Evolutionary conservation across 1,140 invertebrate genomes (phyloP), one percentile per base, ranked within the genome.

Genomic region (Pachyrhynchus sulphureomaculatus): DNA sequence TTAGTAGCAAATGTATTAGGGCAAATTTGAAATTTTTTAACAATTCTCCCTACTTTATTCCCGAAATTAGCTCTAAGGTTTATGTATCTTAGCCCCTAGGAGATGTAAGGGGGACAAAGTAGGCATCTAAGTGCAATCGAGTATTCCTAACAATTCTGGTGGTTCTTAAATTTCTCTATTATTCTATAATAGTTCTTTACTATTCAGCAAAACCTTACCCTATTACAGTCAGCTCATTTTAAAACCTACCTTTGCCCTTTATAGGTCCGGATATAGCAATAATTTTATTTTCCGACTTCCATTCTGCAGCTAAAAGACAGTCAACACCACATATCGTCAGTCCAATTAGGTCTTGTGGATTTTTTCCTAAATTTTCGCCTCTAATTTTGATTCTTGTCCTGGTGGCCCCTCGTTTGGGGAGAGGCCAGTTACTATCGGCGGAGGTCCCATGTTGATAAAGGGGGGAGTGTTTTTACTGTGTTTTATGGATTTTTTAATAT

Each of bases 381-480:
- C 97, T 83, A 65, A 99, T 93, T 4, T 89, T 98, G 0, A 99
- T 89, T 71, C 92, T 86, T 4, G 96, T 99, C 9, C 96, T 12
- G 96, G 95, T 21, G 93, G 92, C 3, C 96, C 97, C 82, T 99
- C 96, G 72, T 98, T 98, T 0, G 97, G 97, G 1, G 96, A 98
- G 54, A 99, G 87, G 8, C 97, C 97, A 20, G 96, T 99, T 4
- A 99, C 96, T 49, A 93, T 85, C 10, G 92, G 92, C 57, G 89
- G 87, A 62, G 88, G 88, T 29, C 81, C 85, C 88, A 90, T 90
- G n/a, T 23, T 57, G n/a, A n/a, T n/a, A n/a, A n/a, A n/a, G n/a
- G n/a, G n/a, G n/a, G n/a, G n/a, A n/a, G n/a, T n/a, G n/a, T n/a
- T n/a, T n/a, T n/a, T n/a, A n/a, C n/a, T n/a, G n/a, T n/a, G n/a